Base-by-base conservation (phyloP, 2,888 invertebrate species). In the Idaea aversata region DNA sequence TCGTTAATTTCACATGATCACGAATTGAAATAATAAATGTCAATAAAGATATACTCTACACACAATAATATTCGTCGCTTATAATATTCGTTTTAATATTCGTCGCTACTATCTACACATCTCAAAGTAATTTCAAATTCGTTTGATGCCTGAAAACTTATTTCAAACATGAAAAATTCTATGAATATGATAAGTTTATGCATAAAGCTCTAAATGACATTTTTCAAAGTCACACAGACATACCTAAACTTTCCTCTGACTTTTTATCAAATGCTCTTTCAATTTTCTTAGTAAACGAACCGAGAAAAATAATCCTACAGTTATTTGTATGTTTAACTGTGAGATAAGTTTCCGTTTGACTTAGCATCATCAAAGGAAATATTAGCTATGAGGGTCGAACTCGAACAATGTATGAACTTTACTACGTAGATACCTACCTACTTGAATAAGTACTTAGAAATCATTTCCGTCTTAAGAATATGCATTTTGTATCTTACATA, bases 291-390 rank as follows among this genome's bases (percentile, higher is more conserved):
- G 73, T 80, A 87, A 90, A 84, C 85, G 84, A 87, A 86, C 87
- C 89, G 87, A 76, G 78, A 87, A 85, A 89, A 87, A 88, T 86
- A 88, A 66, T 70, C 77, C 82, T 78, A 74, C 73, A 82, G 78
- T 84, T 79, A 85, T 83, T 80, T 79, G 69, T 82, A 82, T 85
- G 88, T 88, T 85, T 88, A 84, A 88, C 88, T 66, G 64, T 7
- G 83, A 87, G 87, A 87, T 89, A 86, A 84, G 80, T 85, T 91
- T 90, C 83, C 90, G 78, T 85, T 85, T 86, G 88, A 90, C 85
- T 91, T 83, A 83, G 76, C 82, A 80, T 76, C 82, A 85, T 88
- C 88, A 89, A 90, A 88, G 87, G 80, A 80, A 70, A 80, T 82
- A 86, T 86, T 88, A 88, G 84, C 79, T 78, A 80, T 79, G 82